Conservation (phyloP, 2,113 vertebrate species). For the Garra rufa region DNA sequence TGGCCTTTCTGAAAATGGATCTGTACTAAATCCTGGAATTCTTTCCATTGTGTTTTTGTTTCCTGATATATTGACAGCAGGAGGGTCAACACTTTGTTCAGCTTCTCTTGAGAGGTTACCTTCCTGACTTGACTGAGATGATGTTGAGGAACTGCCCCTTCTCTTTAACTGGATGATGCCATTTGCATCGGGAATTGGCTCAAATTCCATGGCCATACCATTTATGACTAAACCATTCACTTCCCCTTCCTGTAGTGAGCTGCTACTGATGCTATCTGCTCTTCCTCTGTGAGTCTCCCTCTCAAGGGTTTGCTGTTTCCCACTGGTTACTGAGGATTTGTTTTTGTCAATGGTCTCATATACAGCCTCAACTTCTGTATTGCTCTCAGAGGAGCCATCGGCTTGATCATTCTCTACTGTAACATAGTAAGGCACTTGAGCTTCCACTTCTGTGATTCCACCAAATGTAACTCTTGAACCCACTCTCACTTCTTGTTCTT, state of each 20-base stretch:
- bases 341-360: background rate
- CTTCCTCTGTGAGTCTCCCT: slow-evolving; percentile 27
- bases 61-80: background rate
- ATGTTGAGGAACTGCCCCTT: slow-evolving; percentile 64
- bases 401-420: slow-evolving; percentile 48
- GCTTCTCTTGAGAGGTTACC: slow-evolving; percentile 30
- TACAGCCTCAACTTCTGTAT: slow-evolving; percentile 11
- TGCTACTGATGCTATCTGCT: slow-evolving; percentile 27
- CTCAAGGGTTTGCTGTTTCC: background rate
- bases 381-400: slow-evolving; percentile 44
- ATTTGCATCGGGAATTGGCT: slow-evolving; percentile 64
- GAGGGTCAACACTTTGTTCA: slow-evolving; percentile 59
- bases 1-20: slow-evolving; percentile 61
- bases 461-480: slow-evolving; percentile 53
- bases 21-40: slow-evolving; percentile 57
- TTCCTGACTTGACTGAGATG: slow-evolving; percentile 57
- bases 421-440: slow-evolving; percentile 67
- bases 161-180: slow-evolving; percentile 41
- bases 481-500: slow-evolving; percentile 31
- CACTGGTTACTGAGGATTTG: background rate
- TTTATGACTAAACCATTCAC: slow-evolving; percentile 30
- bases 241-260: slow-evolving; percentile 24
- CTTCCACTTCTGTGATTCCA: slow-evolving; percentile 35
- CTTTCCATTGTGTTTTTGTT: slow-evolving; percentile 30
- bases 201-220: slow-evolving; percentile 52